A percentile compares a stretch with the other conserved stretches of the same genome.
Conservation (phyloP, 2,797 vertebrate species). For the Artibeus jamaicensis region DNA sequence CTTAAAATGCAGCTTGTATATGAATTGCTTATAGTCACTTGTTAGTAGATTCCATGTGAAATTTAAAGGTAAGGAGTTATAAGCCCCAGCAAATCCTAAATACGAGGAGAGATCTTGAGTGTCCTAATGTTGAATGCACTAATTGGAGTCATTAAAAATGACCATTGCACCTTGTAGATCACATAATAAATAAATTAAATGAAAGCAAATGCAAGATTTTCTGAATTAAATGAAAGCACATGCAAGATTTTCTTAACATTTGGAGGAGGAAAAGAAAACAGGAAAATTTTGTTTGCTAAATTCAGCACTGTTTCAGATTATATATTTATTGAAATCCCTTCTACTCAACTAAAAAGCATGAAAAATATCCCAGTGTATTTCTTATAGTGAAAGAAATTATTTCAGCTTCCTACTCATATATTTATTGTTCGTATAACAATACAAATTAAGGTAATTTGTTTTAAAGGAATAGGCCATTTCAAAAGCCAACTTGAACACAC, state of each 20-base stretch:
- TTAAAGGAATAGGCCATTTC: conserved; percentile 3
- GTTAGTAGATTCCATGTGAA: not conserved
- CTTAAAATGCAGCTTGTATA: not conserved
- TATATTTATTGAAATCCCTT: not conserved
- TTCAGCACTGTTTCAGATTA: not conserved
- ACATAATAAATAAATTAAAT: not conserved
- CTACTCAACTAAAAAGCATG: not conserved
- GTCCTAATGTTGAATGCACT: not conserved
- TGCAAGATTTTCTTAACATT: not conserved
- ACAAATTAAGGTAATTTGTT: not conserved
- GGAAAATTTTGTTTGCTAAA: not conserved
- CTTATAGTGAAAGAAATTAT: not conserved
- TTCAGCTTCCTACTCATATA: not conserved
- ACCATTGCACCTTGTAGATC: not conserved
- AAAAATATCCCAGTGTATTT: not conserved
- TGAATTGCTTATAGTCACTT: not conserved
- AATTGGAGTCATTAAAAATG: not conserved
- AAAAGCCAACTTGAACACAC: not conserved
- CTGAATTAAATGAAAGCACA: not conserved
- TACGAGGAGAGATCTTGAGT: not conserved
- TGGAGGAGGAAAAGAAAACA: not conserved
- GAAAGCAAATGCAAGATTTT: not conserved
- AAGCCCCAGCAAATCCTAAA: not conserved
- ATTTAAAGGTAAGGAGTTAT: not conserved
- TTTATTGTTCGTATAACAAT: not conserved